A percentile compares a stretch with the other conserved stretches of the same genome.
Conservation (phyloP, 2,888 invertebrate genomes). For the Trissolcus japonicus region DNA sequence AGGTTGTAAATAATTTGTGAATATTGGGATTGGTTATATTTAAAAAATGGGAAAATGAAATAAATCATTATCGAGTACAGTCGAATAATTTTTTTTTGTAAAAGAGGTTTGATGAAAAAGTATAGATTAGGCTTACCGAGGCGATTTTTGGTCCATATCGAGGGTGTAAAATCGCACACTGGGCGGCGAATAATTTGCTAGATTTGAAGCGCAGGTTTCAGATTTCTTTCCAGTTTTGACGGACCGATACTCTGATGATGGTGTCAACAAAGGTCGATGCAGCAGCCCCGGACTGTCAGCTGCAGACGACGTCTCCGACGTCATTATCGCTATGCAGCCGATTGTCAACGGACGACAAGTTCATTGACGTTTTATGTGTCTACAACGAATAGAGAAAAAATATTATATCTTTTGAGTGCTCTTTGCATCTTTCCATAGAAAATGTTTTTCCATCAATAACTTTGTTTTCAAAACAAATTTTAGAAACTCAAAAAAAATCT, state of each 20-base stretch:
- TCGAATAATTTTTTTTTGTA: too few species aligned
- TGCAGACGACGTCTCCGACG: slow-evolving; percentile 71
- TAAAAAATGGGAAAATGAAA: too few species aligned
- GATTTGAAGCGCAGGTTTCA: slow-evolving; percentile 59
- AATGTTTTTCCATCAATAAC: not conserved
- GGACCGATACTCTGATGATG: slow-evolving; percentile 62
- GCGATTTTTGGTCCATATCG: slow-evolving; percentile 70
- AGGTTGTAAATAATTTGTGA: too few species aligned
- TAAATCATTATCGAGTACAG: too few species aligned
- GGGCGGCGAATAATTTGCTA: slow-evolving; percentile 65
- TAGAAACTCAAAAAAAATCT: not conserved
- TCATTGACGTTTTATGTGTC: slow-evolving; percentile 52
- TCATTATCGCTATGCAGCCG: slow-evolving; percentile 67
- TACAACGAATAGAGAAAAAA: slow-evolving; percentile 20
- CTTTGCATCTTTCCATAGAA: not conserved
- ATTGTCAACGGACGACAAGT: slow-evolving; percentile 51
- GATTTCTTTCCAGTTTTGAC: slow-evolving; percentile 51
- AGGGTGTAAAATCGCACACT: slow-evolving; percentile 68
- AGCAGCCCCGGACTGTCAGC: slow-evolving; percentile 70
- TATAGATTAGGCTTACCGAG: slow-evolving; percentile 61
- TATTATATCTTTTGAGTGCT: not conserved
- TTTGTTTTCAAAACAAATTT: slow-evolving; percentile 2
- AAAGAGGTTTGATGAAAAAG: too few species aligned
- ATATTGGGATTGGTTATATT: too few species aligned
- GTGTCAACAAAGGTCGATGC: slow-evolving; percentile 69